Conservation (phyloP, 2,888 invertebrate genomes). For the Hipparchia semele region DNA sequence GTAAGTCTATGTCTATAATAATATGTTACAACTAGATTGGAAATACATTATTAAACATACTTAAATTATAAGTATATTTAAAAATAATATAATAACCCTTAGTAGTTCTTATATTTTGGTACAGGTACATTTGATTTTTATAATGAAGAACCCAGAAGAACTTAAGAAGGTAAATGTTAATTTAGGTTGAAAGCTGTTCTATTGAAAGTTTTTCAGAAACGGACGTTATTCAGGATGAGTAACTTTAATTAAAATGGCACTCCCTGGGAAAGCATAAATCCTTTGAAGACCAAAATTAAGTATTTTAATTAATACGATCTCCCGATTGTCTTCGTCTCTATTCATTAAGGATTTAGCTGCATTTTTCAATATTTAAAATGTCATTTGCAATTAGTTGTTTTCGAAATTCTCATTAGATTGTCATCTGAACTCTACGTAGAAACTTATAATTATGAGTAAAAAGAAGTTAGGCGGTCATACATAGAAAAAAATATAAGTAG, state of each 20-base stretch:
- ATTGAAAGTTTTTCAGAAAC: constrained; percentile 34
- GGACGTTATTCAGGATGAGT: constrained; percentile 45
- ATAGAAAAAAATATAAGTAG: too few species aligned
- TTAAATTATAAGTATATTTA: too few species aligned
- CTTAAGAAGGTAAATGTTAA: constrained; percentile 19
- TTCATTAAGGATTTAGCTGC: constrained; percentile 42
- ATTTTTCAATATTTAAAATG: background rate
- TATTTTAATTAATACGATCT: constrained; percentile 53
- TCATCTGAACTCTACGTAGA: background rate
- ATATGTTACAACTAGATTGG: too few species aligned
- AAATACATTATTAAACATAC: too few species aligned
- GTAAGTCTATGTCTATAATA: too few species aligned
- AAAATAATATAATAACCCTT: too few species aligned
- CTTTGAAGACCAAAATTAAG: constrained; percentile 50
- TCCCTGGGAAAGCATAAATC: constrained; percentile 38
- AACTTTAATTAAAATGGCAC: constrained; percentile 48
- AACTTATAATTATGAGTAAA: too few species aligned
- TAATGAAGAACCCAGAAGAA: background rate
- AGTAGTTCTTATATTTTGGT: too few species aligned
- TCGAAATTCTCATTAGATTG: background rate
- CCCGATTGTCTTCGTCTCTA: constrained; percentile 47
- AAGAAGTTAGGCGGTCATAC: too few species aligned
- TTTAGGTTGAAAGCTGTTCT: constrained; percentile 24
- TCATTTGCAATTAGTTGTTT: background rate
- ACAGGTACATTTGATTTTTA: too few species aligned